Conservation (phyloP, 2,888 invertebrate species). For the Disparrhopalites patrizii region DNA sequence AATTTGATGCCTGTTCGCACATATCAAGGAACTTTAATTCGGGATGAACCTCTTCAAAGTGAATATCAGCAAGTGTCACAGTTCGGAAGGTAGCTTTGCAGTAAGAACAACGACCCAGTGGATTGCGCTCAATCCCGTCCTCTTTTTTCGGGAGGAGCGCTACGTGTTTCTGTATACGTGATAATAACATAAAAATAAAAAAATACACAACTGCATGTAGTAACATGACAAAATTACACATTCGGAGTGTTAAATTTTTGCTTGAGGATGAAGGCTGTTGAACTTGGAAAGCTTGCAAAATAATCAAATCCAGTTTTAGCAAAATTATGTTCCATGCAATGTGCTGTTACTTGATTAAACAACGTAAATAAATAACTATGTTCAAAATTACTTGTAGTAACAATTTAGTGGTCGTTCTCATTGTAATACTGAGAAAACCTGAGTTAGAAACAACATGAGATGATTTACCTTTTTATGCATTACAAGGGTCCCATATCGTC, state of each 20-base stretch:
- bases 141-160: constrained; percentile 4
- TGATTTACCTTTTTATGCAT: constrained; percentile 21
- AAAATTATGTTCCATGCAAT: too few relatives aligned
- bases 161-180: constrained; percentile 22
- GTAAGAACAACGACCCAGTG: constrained; percentile 20
- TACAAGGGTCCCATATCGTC: constrained; percentile 3
- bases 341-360: too few relatives aligned
- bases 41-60: constrained; percentile 27
- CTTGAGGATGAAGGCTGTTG: too few relatives aligned
- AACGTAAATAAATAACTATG: too few relatives aligned
- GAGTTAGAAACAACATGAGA: neutral
- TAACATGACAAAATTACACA: neutral
- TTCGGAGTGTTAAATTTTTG: neutral
- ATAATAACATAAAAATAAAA: neutral
- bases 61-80: constrained; percentile 12
- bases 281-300: too few relatives aligned
- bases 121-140: constrained; percentile 11
- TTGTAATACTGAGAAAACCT: too few relatives aligned
- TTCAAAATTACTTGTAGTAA: too few relatives aligned
- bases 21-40: constrained; percentile 25
- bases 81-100: constrained; percentile 24
- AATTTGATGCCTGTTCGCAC: constrained; percentile 25
- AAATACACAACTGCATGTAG: neutral
- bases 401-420: too few relatives aligned
- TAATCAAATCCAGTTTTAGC: too few relatives aligned